A percentile compares a stretch with the other conserved stretches of the same genome.
These are phyloP conservation scores for Limanda limanda DNA, from an alignment of 2,113 vertebrate genomes.

Conservation along the genomic window DNA sequence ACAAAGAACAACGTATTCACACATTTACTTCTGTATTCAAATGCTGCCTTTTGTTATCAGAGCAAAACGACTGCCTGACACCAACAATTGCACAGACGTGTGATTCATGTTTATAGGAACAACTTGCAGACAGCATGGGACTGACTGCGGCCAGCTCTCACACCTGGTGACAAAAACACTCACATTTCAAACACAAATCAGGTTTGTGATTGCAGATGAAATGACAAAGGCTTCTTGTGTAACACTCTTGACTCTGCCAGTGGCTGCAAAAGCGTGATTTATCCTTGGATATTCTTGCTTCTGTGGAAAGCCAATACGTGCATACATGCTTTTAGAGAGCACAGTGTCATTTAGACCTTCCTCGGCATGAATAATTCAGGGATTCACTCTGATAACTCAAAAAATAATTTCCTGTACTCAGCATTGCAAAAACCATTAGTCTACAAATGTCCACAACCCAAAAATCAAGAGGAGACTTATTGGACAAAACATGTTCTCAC, in stretches of 20 bases:
- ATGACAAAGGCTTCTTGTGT: constrained; percentile 23
- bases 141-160: neutral
- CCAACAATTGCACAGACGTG: neutral
- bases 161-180: neutral
- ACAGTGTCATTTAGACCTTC: constrained; percentile 31
- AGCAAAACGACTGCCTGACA: too few relatives aligned
- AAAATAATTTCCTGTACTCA: constrained; percentile 11
- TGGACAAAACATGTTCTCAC: neutral
- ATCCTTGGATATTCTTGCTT: constrained; percentile 17
- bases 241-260: constrained; percentile 2
- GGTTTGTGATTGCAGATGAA: constrained; percentile 3
- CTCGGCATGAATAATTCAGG: constrained; percentile 51
- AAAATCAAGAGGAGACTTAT: neutral
- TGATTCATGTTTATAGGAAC: neutral
- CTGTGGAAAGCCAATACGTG: constrained; percentile 27
- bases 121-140: neutral
- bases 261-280: constrained; percentile 9
- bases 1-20: too few relatives aligned
- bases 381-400: neutral
- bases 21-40: too few relatives aligned
- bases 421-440: neutral
- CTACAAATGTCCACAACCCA: neutral
- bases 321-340: constrained; percentile 46
- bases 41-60: too few relatives aligned
- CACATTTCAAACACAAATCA: constrained; percentile 13